Evolutionary conservation across 2,113 vertebrate genomes (phyloP).

Genomic region (Myiagra hebetior): DNA sequence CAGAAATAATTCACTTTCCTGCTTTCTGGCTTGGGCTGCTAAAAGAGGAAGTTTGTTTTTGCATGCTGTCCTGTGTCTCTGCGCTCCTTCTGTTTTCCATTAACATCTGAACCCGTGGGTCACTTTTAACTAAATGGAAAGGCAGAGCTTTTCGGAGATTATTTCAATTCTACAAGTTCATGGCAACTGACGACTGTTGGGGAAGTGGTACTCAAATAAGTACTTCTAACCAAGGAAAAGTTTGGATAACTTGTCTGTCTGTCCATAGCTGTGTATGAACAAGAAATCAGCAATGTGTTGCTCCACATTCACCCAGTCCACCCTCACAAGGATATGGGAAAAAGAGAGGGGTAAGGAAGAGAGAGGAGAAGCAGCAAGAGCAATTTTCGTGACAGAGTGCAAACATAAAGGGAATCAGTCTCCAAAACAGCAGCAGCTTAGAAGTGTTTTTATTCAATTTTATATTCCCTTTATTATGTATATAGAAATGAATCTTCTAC

Average conservation of each 20-base stretch:
- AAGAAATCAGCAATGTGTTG: rapidly evolving
- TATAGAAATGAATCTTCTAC: not conserved
- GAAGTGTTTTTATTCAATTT: not conserved
- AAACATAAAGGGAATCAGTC: not conserved
- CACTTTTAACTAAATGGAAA: not conserved
- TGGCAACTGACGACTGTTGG: not conserved
- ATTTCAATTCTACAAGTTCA: not conserved
- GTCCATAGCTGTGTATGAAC: not conserved
- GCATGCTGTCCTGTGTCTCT: not conserved
- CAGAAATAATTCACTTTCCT: not conserved
- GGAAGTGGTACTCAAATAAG: not conserved
- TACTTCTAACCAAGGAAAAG: not conserved
- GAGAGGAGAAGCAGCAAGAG: not conserved
- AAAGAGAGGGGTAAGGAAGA: not conserved
- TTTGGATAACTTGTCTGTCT: not conserved
- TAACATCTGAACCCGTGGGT: not conserved
- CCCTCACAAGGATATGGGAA: not conserved
- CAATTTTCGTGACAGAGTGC: not conserved
- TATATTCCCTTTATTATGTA: not conserved
- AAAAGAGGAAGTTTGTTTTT: not conserved
- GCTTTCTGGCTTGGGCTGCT: not conserved
- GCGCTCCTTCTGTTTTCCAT: not conserved
- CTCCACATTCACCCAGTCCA: not conserved
- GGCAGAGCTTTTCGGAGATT: not conserved
- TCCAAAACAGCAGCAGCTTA: not conserved